Evolutionary conservation across 2,888 invertebrate genomes (phyloP).

Genomic region (Masnerella sp.): DNA sequence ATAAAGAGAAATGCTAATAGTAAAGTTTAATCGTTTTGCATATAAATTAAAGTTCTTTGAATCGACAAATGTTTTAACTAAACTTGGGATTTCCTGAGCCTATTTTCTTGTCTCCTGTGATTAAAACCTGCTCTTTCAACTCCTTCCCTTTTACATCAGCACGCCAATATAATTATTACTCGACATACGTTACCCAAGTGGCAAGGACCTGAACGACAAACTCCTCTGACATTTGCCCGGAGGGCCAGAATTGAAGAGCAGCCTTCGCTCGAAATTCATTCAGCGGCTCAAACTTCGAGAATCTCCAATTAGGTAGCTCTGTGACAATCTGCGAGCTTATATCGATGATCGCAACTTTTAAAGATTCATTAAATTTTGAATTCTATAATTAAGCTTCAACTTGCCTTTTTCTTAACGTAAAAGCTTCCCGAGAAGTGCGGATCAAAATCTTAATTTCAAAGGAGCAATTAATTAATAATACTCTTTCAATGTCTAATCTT

Average conservation of each 20-base stretch:
- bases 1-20: slow-evolving; percentile 55
- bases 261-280: slow-evolving; percentile 71
- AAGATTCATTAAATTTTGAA: slow-evolving; percentile 59
- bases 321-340: slow-evolving; percentile 61
- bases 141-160: slow-evolving; percentile 61
- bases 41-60: slow-evolving; percentile 74
- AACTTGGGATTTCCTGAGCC: slow-evolving; percentile 68
- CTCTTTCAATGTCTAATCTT: too few species aligned
- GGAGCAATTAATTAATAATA: too few species aligned
- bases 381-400: slow-evolving; percentile 25
- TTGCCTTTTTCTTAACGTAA: slow-evolving; percentile 8
- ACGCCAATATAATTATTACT: slow-evolving; percentile 72
- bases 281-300: slow-evolving; percentile 69
- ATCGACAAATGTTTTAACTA: slow-evolving; percentile 73
- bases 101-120: slow-evolving; percentile 72
- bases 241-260: slow-evolving; percentile 71
- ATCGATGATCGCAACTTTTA: slow-evolving; percentile 58
- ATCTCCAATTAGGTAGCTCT: slow-evolving; percentile 71
- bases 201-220: slow-evolving; percentile 61
- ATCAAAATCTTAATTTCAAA: too few species aligned
- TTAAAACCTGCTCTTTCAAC: slow-evolving; percentile 69
- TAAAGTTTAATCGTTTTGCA: slow-evolving; percentile 74
- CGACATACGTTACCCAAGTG: slow-evolving; percentile 69
- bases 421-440: slow-evolving; percentile 10
- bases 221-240: slow-evolving; percentile 64